These are phyloP conservation scores for Stylophora pistillata DNA, from an alignment of 64 coral and sea anemone genomes.

Conservation along the genomic window DNA sequence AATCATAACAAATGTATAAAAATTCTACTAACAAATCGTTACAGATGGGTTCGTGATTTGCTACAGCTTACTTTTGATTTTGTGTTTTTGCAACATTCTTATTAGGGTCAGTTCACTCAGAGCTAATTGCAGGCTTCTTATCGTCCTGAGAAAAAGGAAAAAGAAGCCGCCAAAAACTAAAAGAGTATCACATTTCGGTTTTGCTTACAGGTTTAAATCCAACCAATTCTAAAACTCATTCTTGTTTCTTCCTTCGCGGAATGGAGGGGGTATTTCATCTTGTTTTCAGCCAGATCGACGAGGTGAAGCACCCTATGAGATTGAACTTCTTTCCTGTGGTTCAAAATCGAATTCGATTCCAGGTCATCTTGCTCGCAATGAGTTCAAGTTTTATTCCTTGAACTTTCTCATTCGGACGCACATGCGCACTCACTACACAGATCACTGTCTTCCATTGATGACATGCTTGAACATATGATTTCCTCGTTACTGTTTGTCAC, in stretches of 20 bases:
- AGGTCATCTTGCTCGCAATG: background rate
- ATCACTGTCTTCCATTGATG: background rate
- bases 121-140: no score
- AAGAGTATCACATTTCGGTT: no score
- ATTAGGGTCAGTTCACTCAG: no score
- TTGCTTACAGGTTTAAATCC: conserved; percentile 7
- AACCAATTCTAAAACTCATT: background rate
- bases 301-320: no score
- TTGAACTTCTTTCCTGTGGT: background rate
- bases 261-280: background rate
- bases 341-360: background rate
- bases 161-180: no score
- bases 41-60: no score
- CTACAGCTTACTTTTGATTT: no score
- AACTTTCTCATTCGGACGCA: background rate
- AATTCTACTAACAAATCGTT: no score
- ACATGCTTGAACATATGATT: background rate
- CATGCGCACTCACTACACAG: background rate
- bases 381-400: background rate
- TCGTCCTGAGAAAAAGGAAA: no score
- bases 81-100: no score
- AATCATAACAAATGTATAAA: no score
- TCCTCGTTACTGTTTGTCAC: background rate
- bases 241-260: background rate
- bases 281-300: background rate